phyloP scores from a whole-genome alignment of 2,113 vertebrate genomes.

The Phycodurus eques region DNA sequence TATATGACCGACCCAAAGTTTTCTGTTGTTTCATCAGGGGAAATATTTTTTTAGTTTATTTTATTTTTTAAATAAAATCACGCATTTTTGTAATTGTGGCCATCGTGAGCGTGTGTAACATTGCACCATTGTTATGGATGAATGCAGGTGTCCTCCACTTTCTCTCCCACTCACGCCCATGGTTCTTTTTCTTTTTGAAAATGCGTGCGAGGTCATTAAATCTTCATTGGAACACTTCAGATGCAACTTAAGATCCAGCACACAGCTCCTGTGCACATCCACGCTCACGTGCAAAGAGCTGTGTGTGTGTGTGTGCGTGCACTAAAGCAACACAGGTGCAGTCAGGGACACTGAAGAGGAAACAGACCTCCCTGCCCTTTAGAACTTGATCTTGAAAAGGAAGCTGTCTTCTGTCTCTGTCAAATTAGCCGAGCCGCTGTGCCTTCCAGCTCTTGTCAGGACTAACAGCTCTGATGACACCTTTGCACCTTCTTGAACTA shows the following conservation, averaged over 20 bases:
- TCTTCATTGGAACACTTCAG: slow-evolving; percentile 41
- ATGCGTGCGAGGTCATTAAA: slow-evolving; percentile 56
- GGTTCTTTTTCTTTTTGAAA: slow-evolving; percentile 33
- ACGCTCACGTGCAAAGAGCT: slow-evolving; percentile 1
- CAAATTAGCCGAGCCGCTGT: slow-evolving; percentile 57
- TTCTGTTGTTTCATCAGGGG: too few species aligned
- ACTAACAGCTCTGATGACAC: slow-evolving; percentile 38
- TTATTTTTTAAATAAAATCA: background rate
- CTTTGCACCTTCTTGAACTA: background rate
- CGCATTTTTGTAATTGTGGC: slow-evolving; percentile 7
- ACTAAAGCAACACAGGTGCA: slow-evolving; percentile 63
- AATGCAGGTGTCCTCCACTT: slow-evolving; percentile 60
- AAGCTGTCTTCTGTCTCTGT: slow-evolving; percentile 63
- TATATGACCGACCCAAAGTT: too few species aligned
- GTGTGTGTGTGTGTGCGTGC: slow-evolving; percentile 17
- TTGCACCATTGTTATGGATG: slow-evolving; percentile 44
- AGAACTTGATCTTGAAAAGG: slow-evolving; percentile 73
- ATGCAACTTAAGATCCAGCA: slow-evolving; percentile 21
- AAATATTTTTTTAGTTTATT: too few species aligned
- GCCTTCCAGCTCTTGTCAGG: slow-evolving; percentile 54
- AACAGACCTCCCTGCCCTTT: slow-evolving; percentile 60
- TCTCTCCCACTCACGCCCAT: slow-evolving; percentile 30
- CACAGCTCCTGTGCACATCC: slow-evolving; percentile 13
- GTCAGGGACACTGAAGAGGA: slow-evolving; percentile 64
- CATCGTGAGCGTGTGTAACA: slow-evolving; percentile 31